Evolutionary conservation across 2,888 invertebrate species (phyloP), one percentile per base, ranked within the genome.

Genomic region (Rhamnusium bicolor): DNA sequence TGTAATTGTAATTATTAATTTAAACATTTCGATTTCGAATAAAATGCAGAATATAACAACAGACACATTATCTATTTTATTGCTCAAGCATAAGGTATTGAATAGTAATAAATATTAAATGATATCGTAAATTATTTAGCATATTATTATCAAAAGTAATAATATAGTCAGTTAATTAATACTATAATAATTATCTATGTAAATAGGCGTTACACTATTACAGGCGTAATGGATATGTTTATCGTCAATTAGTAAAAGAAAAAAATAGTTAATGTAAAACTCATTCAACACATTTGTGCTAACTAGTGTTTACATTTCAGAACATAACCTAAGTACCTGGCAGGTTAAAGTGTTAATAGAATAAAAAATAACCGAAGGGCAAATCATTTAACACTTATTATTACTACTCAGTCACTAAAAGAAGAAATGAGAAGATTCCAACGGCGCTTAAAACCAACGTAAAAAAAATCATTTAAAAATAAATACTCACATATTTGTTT

Each of bases 341-440:
- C 32, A 62, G 47, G 58, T 69, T 58, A 62, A 69, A 65, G 80
- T 80, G 81, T 73, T 81, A 80, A 74, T 69, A 72, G 63, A 70
- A 75, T 60, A 76, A 77, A 81, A 81, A 79, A 76, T 63, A 75
- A 74, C 63, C 65, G 84, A 86, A 86, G 84, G 86, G 83, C 85
- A 84, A 84, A 83, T 84, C 82, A 84, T 85, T 86, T 86, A 84
- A 83, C 86, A 84, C 83, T 79, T n/a, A 47, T 47, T 71, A 54
- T 27, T 63, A 60, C 72, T 51, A 8, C 5, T 46, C 27, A 40
- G 54, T 19, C 40, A 16, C 18, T 32, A 21, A 32, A 27, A 8
- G 56, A 51, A n/a, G 47, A 47, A 6, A 16, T 47, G 46, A 1
- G 46, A 12, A 19, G 18, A 1, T 6, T 18, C 19, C 18, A 19